Conservation (phyloP, 37 sponge, comb jelly and placozoan species). For the Theonella swinhoei region DNA sequence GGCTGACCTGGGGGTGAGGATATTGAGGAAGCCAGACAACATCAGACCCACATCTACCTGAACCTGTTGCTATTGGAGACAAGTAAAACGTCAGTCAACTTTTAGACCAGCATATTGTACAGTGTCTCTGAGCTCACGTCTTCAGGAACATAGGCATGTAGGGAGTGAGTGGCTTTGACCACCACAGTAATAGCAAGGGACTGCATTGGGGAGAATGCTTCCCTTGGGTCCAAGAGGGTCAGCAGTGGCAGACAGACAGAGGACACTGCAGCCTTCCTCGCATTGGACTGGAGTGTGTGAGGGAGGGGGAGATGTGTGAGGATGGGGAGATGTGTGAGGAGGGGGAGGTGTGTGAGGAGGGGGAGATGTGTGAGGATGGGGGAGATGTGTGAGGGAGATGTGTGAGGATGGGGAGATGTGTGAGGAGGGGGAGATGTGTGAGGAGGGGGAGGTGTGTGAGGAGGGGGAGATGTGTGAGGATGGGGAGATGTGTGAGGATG, state of each 20-base stretch:
- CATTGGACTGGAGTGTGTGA: conserved; percentile 32
- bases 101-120: not conserved
- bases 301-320: not conserved
- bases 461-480: not conserved
- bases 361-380: too few species aligned
- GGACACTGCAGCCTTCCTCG: conserved; percentile 12
- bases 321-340: not conserved
- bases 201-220: conserved; percentile 53
- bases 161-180: conserved; percentile 60
- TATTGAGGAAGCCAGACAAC: conserved; percentile 51
- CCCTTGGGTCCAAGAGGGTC: conserved; percentile 64
- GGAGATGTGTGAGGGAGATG: too few species aligned
- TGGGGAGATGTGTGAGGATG: too few species aligned
- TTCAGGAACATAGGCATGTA: conserved; percentile 43
- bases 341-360: too few species aligned
- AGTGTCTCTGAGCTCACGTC: conserved; percentile 25
- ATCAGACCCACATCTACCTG: conserved; percentile 46
- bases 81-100: not conserved
- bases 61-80: conserved; percentile 3
- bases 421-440: too few species aligned
- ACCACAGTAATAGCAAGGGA: conserved; percentile 48
- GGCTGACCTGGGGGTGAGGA: conserved; percentile 42
- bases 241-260: conserved; percentile 26
- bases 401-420: too few species aligned
- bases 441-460: not conserved